These are phyloP conservation scores for Lepilemur septentrionalis DNA, from an alignment of 2,797 vertebrate species.

Conservation along the genomic window DNA sequence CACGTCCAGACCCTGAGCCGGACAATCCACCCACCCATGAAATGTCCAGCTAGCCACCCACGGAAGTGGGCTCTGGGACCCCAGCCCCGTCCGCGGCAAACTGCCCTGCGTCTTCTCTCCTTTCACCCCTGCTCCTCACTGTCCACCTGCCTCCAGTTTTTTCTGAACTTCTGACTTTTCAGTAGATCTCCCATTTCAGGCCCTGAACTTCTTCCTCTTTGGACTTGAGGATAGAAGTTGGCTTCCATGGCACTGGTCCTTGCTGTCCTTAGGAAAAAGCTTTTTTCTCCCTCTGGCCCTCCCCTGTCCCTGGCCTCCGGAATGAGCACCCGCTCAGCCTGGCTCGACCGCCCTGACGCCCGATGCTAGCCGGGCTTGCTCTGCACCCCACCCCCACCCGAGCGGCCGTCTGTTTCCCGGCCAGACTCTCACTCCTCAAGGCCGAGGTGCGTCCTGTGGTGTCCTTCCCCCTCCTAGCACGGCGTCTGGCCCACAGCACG, in stretches of 20 bases:
- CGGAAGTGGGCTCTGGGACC: no score
- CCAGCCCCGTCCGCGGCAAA: not conserved
- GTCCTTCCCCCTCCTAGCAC: not conserved
- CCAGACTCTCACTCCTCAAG: not conserved
- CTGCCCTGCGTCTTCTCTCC: not conserved
- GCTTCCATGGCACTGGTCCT: not conserved
- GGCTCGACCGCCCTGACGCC: not conserved
- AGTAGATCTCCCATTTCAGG: not conserved
- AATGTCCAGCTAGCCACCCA: not conserved
- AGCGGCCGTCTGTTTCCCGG: not conserved
- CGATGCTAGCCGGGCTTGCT: not conserved
- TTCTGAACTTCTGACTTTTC: not conserved
- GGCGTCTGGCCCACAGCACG: not conserved
- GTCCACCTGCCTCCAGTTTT: not conserved
- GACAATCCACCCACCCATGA: not conserved
- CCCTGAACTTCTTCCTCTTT: not conserved
- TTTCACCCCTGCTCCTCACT: not conserved
- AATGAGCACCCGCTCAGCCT: not conserved
- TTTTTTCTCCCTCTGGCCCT: not conserved
- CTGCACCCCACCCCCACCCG: no score
- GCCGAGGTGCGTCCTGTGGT: accelerated
- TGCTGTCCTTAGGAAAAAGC: not conserved
- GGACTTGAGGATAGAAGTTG: not conserved
- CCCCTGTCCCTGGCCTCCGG: not conserved
- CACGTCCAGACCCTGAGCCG: not conserved